Percentiles rank a stretch among this genome's conserved stretches.
Evolutionary conservation across 2,888 invertebrate species (phyloP).

Genomic region (Leucoma salicis): DNA sequence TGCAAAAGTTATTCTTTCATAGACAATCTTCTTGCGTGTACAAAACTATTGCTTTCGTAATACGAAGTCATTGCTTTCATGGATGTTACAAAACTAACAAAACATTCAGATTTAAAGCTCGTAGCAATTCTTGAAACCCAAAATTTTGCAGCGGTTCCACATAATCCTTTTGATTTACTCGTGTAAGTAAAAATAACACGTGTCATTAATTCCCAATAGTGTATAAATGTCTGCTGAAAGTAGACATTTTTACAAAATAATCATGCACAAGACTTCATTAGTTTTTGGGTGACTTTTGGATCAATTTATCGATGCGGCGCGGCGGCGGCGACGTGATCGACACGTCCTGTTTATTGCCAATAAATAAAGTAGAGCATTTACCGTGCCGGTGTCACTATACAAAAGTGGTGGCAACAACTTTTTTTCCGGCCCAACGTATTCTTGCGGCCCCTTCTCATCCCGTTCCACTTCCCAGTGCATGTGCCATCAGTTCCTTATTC

Average conservation of each 20-base stretch:
- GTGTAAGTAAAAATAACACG: too few species aligned
- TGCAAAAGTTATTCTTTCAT: slow-evolving; percentile 4
- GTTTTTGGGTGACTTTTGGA: slow-evolving; percentile 8
- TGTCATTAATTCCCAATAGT: too few species aligned
- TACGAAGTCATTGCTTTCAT: background rate
- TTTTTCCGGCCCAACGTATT: slow-evolving; percentile 74
- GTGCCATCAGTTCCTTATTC: slow-evolving; percentile 70
- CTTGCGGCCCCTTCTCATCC: slow-evolving; percentile 67
- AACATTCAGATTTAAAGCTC: background rate
- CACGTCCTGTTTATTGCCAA: slow-evolving; percentile 21
- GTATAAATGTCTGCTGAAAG: too few species aligned
- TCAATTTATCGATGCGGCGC: too few species aligned
- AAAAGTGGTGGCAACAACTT: slow-evolving; percentile 70
- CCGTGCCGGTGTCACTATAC: slow-evolving; percentile 41
- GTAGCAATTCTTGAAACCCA: too few species aligned
- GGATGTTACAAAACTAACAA: slow-evolving; percentile 8
- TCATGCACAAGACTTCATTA: too few species aligned
- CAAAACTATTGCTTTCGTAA: slow-evolving; percentile 1
- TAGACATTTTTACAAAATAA: background rate
- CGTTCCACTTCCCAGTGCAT: slow-evolving; percentile 43
- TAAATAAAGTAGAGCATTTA: slow-evolving; percentile 61
- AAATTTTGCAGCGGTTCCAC: too few species aligned
- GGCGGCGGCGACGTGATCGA: too few species aligned
- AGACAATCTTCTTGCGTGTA: slow-evolving; percentile 3
- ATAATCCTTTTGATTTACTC: too few species aligned